Conservation (phyloP, 2,113 vertebrate genomes). For the Cavia aperea region DNA sequence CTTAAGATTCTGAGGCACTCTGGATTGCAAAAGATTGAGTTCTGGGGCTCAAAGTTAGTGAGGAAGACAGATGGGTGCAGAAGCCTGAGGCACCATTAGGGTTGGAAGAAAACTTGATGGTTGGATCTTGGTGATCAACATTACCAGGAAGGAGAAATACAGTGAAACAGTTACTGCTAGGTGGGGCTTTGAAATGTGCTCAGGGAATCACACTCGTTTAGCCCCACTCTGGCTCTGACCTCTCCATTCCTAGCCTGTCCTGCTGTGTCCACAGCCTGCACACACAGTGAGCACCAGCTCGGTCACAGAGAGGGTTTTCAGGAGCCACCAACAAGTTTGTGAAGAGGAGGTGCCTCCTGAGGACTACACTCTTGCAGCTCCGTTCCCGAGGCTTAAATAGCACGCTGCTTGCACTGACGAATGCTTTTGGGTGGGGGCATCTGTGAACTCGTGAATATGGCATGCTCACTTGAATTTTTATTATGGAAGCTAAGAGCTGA, state of each 20-base stretch:
- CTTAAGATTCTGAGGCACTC: not conserved
- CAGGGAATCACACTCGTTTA: accelerated
- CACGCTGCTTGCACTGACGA: not conserved
- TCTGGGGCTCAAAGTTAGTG: not conserved
- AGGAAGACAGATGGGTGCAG: not conserved
- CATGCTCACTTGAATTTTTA: conserved; percentile 15
- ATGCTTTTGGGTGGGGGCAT: not conserved
- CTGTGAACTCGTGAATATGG: conserved; percentile 36
- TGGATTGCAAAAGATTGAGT: not conserved
- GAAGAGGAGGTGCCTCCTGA: not conserved
- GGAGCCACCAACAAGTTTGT: not conserved
- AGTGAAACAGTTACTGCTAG: not conserved
- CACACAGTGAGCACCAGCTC: not conserved
- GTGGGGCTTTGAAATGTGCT: not conserved
- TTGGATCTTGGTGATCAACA: not conserved
- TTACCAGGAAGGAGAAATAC: not conserved
- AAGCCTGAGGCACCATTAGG: not conserved
- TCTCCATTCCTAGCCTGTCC: not conserved
- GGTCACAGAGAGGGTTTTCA: not conserved
- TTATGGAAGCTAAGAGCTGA: conserved; percentile 39
- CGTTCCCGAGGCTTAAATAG: conserved; percentile 9
- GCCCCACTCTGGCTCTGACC: not conserved
- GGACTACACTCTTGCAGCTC: not conserved
- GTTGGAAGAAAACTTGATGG: not conserved
- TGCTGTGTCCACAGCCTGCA: not conserved